Evolutionary conservation across 2,888 invertebrate species (phyloP), one percentile per base, ranked within the genome.

Genomic region (Dasypolia templi): DNA sequence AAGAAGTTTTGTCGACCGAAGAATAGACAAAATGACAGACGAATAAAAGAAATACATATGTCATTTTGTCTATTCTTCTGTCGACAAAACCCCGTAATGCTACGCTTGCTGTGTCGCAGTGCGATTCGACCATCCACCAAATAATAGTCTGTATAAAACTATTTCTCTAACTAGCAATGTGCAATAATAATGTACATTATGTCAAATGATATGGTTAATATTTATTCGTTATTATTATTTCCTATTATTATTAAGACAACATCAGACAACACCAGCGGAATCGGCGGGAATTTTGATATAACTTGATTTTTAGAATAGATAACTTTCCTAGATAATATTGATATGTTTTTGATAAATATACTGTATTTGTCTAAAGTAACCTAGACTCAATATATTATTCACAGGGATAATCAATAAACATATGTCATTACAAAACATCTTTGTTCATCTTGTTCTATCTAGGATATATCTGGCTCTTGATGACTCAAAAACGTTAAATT

Each of bases 191-290:
- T 76, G 26, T 77, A 83, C 58, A 63, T 75, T 83, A 81, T 73
- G 49, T 68, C 42, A 72, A 80, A 82, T 86, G 86, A 87, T 85
- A 86, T 86, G 86, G 78, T 80, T 80, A 66, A 65, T 75, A 79
- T 80, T 86, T 81, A 68, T 77, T 79, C 56, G 44, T 82, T 63
- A n/a, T 64, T 72, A 49, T 59, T 71, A 63, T 51, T 82, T 64
- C 46, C 49, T 75, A 72, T 61, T 80, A 58, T 35, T 35, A 35
- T 35, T 35, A 35, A 35, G 35, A 5, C 35, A 35, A 35, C 35
- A 35, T 35, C 35, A 61, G 62, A 55, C 35, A 35, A 77, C 75
- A 68, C 59, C 70, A 73, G 66, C 66, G 29, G 56, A 53, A 67
- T 67, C 64, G 66, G 75, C 66, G 71, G 70, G 65, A 70, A 63